Evolutionary conservation across 2,113 vertebrate species (phyloP).

Genomic region (Stegostoma tigrinum): DNA sequence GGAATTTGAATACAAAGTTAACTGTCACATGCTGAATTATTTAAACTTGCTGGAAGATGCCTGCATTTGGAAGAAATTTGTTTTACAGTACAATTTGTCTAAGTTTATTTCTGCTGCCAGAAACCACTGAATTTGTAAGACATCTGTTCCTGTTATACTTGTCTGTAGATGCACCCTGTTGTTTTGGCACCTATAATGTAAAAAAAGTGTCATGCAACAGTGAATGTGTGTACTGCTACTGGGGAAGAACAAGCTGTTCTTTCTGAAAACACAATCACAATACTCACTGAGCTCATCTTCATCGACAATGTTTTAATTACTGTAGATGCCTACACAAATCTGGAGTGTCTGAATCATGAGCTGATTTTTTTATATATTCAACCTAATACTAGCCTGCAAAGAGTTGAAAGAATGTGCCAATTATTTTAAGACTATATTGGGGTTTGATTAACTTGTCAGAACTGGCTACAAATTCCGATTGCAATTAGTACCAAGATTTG

Average conservation of each 20-base stretch:
- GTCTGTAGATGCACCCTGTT: slow-evolving; percentile 21
- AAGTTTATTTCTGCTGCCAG: slow-evolving; percentile 25
- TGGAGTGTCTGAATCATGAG: not conserved
- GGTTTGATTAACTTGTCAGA: not conserved
- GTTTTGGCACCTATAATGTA: slow-evolving; percentile 32
- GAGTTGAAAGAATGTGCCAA: not conserved
- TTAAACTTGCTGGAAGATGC: not conserved
- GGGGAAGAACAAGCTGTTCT: not conserved
- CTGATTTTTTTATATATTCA: not conserved
- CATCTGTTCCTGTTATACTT: slow-evolving; percentile 32
- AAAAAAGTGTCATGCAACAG: slow-evolving; percentile 19
- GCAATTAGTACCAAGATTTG: not conserved
- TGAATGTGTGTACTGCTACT: slow-evolving; percentile 6
- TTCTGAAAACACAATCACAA: slow-evolving; percentile 8
- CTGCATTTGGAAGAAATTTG: not conserved
- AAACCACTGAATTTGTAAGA: slow-evolving; percentile 17
- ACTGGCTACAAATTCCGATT: not conserved
- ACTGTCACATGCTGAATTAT: not conserved
- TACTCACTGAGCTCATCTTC: slow-evolving; percentile 16
- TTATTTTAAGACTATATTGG: not conserved
- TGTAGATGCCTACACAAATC: not conserved
- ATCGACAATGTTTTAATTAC: slow-evolving; percentile 12
- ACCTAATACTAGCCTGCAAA: not conserved
- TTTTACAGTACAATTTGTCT: slow-evolving; percentile 8
- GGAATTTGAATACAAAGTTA: not conserved